phyloP scores from a whole-genome alignment of 2,797 vertebrate genomes.

The Limosa lapponica region DNA sequence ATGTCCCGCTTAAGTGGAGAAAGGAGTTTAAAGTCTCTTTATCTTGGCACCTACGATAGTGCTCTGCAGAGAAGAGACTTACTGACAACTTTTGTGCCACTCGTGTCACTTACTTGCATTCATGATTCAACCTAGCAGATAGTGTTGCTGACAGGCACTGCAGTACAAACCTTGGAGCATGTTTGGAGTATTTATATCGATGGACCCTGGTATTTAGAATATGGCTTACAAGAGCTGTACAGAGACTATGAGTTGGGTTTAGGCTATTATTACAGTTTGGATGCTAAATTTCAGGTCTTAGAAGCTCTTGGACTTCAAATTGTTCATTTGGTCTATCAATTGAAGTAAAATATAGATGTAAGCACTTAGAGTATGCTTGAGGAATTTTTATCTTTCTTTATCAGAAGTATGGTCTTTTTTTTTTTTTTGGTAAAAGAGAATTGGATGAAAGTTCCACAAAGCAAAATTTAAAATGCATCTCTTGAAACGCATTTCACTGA shows the following conservation, averaged over 20 bases:
- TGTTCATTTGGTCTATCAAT: background rate
- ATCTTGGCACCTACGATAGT: background rate
- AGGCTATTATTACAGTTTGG: background rate
- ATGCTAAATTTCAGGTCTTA: background rate
- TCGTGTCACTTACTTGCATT: background rate
- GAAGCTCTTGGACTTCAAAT: background rate
- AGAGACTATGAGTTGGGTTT: background rate
- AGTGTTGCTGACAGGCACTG: background rate
- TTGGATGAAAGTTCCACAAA: background rate
- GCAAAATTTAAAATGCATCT: background rate
- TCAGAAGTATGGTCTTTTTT: background rate
- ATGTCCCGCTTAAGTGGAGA: background rate
- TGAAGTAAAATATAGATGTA: background rate
- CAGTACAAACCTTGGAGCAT: background rate
- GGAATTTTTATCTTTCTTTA: background rate
- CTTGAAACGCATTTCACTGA: background rate
- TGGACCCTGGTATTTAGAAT: background rate
- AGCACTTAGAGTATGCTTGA: background rate
- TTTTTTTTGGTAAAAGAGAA: background rate
- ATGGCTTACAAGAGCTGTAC: background rate
- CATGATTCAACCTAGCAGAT: background rate
- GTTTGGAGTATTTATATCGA: background rate
- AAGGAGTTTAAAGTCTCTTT: background rate
- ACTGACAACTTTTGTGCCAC: background rate
- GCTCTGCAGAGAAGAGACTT: background rate